A percentile compares a stretch with the other conserved stretches of the same genome.
These are phyloP conservation scores for Sylvia borin DNA, from an alignment of 2,797 vertebrate genomes.

Conservation along the genomic window DNA sequence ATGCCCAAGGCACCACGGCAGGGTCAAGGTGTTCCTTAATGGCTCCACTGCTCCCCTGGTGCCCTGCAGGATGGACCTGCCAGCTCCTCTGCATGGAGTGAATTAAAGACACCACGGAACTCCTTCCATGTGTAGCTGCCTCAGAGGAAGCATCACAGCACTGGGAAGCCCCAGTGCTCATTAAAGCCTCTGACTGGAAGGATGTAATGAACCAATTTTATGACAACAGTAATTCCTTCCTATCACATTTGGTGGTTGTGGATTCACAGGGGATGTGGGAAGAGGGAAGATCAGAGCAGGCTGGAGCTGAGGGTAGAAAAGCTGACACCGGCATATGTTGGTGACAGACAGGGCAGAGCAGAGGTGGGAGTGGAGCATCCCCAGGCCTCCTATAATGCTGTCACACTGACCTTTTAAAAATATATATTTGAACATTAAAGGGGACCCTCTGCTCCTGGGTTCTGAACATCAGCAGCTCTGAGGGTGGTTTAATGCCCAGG, in stretches of 20 bases:
- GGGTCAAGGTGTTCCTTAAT: neutral
- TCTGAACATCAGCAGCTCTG: neutral
- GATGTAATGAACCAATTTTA: conserved; percentile 66
- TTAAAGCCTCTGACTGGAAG: conserved; percentile 62
- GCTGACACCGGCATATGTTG: neutral
- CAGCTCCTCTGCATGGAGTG: neutral
- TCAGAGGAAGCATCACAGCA: conserved; percentile 35
- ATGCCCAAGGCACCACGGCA: accelerated
- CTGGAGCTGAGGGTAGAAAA: neutral
- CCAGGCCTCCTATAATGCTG: neutral
- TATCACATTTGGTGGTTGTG: conserved; percentile 32
- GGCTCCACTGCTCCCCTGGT: neutral
- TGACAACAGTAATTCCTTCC: conserved; percentile 62
- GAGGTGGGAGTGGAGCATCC: neutral
- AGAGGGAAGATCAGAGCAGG: neutral
- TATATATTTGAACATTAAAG: neutral
- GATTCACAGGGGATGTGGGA: conserved; percentile 1
- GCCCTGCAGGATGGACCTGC: neutral
- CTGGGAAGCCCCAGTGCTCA: conserved; percentile 53
- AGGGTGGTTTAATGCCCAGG: neutral
- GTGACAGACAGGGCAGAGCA: neutral
- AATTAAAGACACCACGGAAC: conserved; percentile 22
- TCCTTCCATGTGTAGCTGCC: conserved; percentile 52
- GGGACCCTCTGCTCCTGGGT: neutral
- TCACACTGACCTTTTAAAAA: neutral